These are phyloP conservation scores for Origma solitaria DNA, from an alignment of 2,113 vertebrate species.

Conservation along the genomic window DNA sequence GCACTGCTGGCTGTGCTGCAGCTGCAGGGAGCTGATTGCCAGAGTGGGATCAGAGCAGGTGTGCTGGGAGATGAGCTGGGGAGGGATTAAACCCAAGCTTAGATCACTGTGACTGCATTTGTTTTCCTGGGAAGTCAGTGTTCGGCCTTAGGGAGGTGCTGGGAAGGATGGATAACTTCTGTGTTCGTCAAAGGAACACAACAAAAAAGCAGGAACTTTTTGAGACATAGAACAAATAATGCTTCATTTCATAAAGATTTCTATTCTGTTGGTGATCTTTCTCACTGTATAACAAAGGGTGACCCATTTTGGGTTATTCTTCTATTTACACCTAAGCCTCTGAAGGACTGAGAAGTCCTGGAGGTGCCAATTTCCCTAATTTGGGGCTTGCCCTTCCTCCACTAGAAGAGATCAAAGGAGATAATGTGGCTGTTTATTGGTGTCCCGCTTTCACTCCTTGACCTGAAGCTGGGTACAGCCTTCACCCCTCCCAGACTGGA, in stretches of 20 bases:
- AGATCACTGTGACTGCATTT: not conserved
- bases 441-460: not conserved
- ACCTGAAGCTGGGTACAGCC: not conserved
- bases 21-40: not conserved
- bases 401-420: not conserved
- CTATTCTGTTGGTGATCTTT: not conserved
- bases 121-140: not conserved
- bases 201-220: not conserved
- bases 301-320: not conserved
- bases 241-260: not conserved
- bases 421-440: not conserved
- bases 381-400: not conserved
- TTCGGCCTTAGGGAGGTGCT: not conserved
- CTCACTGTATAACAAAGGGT: not conserved
- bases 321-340: not conserved
- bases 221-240: not conserved
- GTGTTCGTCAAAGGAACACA: not conserved
- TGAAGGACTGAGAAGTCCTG: not conserved
- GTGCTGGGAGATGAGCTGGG: not conserved
- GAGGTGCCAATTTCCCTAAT: not conserved
- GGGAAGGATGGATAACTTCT: not conserved
- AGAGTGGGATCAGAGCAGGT: not conserved
- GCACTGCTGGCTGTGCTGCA: not conserved
- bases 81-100: not conserved
- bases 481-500: not conserved